Evolutionary conservation across 2,888 invertebrate genomes (phyloP).

Genomic region (Pycnomerus fuliginosus): DNA sequence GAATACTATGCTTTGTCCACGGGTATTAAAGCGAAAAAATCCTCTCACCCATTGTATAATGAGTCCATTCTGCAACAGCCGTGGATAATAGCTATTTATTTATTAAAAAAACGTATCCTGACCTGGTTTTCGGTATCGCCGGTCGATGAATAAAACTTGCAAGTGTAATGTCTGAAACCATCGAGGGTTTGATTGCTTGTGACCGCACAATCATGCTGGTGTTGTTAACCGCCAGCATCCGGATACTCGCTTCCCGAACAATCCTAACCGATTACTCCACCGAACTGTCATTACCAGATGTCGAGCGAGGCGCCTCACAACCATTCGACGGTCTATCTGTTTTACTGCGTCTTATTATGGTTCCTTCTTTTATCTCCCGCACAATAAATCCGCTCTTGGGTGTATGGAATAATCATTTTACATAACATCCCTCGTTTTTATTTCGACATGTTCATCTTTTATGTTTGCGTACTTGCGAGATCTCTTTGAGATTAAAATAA

Average conservation of each 20-base stretch:
- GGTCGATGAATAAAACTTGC: slow-evolving; percentile 19
- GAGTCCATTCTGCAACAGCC: too few species aligned
- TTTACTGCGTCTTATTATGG: slow-evolving; percentile 17
- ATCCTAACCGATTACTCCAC: slow-evolving; percentile 45
- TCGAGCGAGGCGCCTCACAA: slow-evolving; percentile 27
- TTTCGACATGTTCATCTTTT: slow-evolving; percentile 22
- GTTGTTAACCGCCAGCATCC: slow-evolving; percentile 42
- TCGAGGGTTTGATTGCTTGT: slow-evolving; percentile 47
- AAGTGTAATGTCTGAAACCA: slow-evolving; percentile 42
- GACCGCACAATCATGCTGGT: slow-evolving; percentile 49
- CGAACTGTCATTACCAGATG: slow-evolving; percentile 49
- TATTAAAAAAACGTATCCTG: too few species aligned
- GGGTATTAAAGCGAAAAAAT: too few species aligned
- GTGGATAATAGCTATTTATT: too few species aligned
- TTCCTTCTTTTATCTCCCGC: slow-evolving; percentile 15
- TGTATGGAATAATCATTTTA: slow-evolving; percentile 20
- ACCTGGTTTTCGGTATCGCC: slow-evolving; percentile 14
- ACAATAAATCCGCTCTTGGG: slow-evolving; percentile 12
- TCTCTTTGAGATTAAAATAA: slow-evolving; percentile 22
- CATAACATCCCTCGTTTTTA: slow-evolving; percentile 14
- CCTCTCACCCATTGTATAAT: too few species aligned
- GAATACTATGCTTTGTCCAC: too few species aligned
- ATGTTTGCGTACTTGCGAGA: slow-evolving; percentile 13
- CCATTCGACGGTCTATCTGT: slow-evolving; percentile 12
- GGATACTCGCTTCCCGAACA: slow-evolving; percentile 45